Evolutionary conservation across 2,888 invertebrate genomes (phyloP).

Genomic region (Apotomis capreana): DNA sequence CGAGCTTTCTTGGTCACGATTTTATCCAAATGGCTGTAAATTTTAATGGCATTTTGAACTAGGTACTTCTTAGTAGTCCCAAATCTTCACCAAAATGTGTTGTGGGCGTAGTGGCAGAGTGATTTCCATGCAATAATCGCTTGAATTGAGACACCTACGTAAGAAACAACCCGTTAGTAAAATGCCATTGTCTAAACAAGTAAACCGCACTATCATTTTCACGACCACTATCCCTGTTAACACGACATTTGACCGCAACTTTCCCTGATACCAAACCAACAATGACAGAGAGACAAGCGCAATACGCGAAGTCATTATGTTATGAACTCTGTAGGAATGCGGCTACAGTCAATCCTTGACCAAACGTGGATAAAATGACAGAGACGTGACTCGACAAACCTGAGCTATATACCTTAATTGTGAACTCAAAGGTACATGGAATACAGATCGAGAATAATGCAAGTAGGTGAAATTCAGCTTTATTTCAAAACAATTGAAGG

Average conservation of each 20-base stretch:
- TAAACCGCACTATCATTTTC: slow-evolving; percentile 49
- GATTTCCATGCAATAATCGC: too few relatives aligned
- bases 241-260: slow-evolving; percentile 67
- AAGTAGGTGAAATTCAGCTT: slow-evolving; percentile 50
- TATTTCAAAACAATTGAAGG: slow-evolving; percentile 44
- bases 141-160: not conserved
- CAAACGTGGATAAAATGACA: slow-evolving; percentile 46
- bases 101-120: too few relatives aligned
- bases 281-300: slow-evolving; percentile 51
- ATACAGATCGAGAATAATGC: slow-evolving; percentile 2
- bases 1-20: too few relatives aligned
- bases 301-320: slow-evolving; percentile 59
- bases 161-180: not conserved
- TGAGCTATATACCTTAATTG: slow-evolving; percentile 40
- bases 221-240: slow-evolving; percentile 49
- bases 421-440: not conserved
- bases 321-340: slow-evolving; percentile 57
- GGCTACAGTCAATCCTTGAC: slow-evolving; percentile 57
- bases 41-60: too few relatives aligned
- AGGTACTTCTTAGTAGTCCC: too few relatives aligned
- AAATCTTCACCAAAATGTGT: too few relatives aligned
- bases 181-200: slow-evolving; percentile 28
- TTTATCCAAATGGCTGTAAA: too few relatives aligned
- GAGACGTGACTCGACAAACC: slow-evolving; percentile 45
- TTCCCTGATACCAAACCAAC: slow-evolving; percentile 62